Percentiles rank a stretch among this genome's conserved stretches.
Evolutionary conservation across 2,113 vertebrate genomes (phyloP).

Genomic region (Lynx canadensis): DNA sequence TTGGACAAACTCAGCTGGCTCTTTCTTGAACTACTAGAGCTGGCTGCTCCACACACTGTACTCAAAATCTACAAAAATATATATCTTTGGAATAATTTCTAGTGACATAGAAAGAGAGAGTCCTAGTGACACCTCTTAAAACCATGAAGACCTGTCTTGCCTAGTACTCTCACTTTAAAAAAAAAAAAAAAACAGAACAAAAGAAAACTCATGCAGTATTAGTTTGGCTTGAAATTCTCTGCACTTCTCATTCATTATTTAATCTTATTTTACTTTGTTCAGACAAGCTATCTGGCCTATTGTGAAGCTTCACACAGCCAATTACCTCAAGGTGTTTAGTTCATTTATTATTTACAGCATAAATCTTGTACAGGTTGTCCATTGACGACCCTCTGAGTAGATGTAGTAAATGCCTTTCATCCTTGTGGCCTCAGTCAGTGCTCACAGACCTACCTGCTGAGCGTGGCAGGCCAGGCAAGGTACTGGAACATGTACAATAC

Average conservation of each 20-base stretch:
- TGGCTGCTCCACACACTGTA: neutral
- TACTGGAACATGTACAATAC: constrained; percentile 72
- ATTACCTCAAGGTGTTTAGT: constrained; percentile 94
- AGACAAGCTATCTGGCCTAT: constrained; percentile 91
- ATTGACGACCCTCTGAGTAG: constrained; percentile 87
- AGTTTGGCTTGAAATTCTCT: constrained; percentile 85
- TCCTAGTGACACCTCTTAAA: constrained; percentile 64
- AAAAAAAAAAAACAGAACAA: neutral
- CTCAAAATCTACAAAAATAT: constrained; percentile 46
- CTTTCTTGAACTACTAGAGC: neutral
- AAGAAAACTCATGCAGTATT: constrained; percentile 69
- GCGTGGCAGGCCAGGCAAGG: constrained; percentile 71
- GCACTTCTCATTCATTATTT: constrained; percentile 93
- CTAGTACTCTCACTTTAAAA: constrained; percentile 66
- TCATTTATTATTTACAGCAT: constrained; percentile 93
- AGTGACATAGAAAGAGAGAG: constrained; percentile 73
- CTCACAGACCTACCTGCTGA: constrained; percentile 82
- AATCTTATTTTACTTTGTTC: constrained; percentile 93
- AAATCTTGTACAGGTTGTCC: constrained; percentile 92
- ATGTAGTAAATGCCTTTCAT: constrained; percentile 90
- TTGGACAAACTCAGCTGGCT: neutral
- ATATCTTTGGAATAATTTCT: constrained; percentile 61
- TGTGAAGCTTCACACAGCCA: constrained; percentile 88
- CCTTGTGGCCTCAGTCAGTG: constrained; percentile 80
- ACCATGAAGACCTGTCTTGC: constrained; percentile 70